Evolutionary conservation across 2,797 vertebrate genomes (phyloP).

Genomic region (Lepilemur septentrionalis): DNA sequence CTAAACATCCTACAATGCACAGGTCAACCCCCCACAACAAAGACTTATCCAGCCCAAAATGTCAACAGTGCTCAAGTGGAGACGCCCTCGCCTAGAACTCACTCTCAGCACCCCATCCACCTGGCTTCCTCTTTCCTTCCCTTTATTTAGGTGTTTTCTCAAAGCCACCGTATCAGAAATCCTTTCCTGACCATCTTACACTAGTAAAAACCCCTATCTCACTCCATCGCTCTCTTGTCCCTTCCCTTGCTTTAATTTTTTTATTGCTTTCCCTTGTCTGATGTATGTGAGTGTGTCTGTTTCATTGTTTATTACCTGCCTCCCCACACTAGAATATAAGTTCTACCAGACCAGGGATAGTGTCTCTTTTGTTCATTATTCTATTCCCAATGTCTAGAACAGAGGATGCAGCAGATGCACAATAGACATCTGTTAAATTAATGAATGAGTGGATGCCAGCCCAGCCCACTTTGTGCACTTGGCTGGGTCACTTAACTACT

Average conservation of each 20-base stretch:
- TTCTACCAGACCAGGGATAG: not conserved
- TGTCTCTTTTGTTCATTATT: not conserved
- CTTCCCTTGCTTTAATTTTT: not conserved
- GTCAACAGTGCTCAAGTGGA: not conserved
- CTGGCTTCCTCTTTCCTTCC: not conserved
- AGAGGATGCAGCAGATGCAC: not conserved
- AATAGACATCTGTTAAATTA: not conserved
- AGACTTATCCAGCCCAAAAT: not conserved
- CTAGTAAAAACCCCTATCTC: not conserved
- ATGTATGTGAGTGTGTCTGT: not conserved
- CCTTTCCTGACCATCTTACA: not conserved
- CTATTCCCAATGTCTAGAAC: not conserved
- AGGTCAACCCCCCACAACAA: not conserved
- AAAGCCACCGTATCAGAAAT: not conserved
- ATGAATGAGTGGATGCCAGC: not conserved
- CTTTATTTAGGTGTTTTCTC: not conserved
- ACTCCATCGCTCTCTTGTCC: not conserved
- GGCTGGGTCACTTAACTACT: not conserved
- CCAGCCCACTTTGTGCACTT: not conserved
- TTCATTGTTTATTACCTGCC: not conserved
- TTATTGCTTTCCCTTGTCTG: not conserved
- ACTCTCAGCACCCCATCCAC: not conserved
- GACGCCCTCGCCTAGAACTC: not conserved
- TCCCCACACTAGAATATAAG: not conserved
- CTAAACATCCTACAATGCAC: not conserved